Evolutionary conservation across 2,113 vertebrate species (phyloP), one percentile per base, ranked within the genome.

Genomic region (Amphiprion percula): DNA sequence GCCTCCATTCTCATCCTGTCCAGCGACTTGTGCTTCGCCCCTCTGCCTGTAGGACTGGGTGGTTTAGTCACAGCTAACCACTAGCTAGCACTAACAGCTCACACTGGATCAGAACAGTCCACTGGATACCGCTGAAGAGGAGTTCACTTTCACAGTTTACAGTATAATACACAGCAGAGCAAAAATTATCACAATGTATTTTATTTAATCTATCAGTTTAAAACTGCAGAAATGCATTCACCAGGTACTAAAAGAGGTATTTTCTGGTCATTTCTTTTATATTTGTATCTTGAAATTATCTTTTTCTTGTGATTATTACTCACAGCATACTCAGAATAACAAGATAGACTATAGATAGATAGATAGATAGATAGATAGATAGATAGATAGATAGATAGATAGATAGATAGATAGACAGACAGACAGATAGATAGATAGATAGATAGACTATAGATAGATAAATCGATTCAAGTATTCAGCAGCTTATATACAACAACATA

Each of bases 31-130:
- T 90, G 82, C 76, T 89, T 84, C 69, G 77, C 70, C 74, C 64
- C 77, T 80, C 62, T 74, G 79, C 72, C 73, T 84, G 68, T 63
- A 59, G 63, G 80, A 78, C 62, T 92, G 88, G 88, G 91, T 92
- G 88, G 85, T 80, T 79, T 82, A 58, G 60, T 81, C 64, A 76
- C 54, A 76, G 67, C 72, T 66, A 77, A 80, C 68, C 9, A 24
- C 56, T 30, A 26, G 26, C 26, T 26, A 26, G 26, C n/a, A 74
- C 66, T 68, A 69, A 75, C 52, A 68, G 63, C 62, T 77, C 65
- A 68, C 24, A 56, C 72, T 56, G 16, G 10, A 39, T 39, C 2
- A 76, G 19, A 65, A 63, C 7, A 39, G 41, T 44, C 7, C 49
- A 19, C 3, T 30, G 19, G 47, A 54, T 23, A 39, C 7, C 46